Conservation (phyloP, 2,797 vertebrate species). For the Chaetodon trifasciatus region DNA sequence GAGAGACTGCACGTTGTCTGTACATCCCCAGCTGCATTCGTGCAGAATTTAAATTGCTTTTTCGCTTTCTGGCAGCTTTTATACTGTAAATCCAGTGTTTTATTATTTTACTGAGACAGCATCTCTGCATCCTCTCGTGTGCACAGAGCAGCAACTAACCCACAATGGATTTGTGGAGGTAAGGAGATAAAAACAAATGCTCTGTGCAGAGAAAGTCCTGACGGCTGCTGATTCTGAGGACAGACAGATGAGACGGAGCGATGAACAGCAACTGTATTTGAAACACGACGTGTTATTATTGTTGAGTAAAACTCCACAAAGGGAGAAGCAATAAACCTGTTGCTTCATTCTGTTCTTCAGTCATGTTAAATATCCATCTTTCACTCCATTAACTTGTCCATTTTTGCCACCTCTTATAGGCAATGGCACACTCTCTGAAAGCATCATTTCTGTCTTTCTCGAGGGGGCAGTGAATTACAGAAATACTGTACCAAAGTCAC, state of each 20-base stretch:
- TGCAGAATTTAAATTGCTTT: not conserved
- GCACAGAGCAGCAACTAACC: not conserved
- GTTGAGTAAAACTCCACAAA: not conserved
- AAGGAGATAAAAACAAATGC: not conserved
- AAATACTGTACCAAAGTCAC: constrained; percentile 26
- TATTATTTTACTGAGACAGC: not conserved
- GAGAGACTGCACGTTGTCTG: not conserved
- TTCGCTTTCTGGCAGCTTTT: not conserved
- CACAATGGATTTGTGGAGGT: not conserved
- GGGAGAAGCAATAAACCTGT: not conserved
- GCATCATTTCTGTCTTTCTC: constrained; percentile 5
- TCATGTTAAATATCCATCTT: constrained; percentile 1
- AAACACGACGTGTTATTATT: not conserved
- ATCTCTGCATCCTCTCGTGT: not conserved
- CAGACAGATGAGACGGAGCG: not conserved
- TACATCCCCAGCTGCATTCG: not conserved
- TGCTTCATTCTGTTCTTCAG: no score
- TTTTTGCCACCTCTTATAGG: constrained; percentile 13
- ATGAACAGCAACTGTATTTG: not conserved
- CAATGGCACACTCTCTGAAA: constrained; percentile 17
- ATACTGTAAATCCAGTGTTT: not conserved
- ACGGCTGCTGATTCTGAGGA: not conserved
- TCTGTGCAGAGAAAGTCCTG: not conserved
- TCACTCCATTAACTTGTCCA: constrained; percentile 22
- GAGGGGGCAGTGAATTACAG: not conserved